Percentiles rank a stretch among this genome's conserved stretches.
Evolutionary conservation across 2,113 vertebrate species (phyloP).

Genomic region (Bothrops jararaca): DNA sequence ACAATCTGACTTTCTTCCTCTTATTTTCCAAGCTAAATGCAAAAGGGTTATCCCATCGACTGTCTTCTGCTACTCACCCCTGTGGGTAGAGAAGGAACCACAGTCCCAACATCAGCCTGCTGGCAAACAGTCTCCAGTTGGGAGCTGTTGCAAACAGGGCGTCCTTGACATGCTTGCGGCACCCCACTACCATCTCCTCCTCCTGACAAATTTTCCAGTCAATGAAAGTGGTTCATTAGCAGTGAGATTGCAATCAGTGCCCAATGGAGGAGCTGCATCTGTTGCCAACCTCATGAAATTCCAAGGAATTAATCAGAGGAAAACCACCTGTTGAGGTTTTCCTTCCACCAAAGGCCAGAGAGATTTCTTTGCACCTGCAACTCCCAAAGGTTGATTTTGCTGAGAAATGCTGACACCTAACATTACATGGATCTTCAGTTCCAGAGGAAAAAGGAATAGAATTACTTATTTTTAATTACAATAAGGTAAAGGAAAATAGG

Average conservation of each 20-base stretch:
- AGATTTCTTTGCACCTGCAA: background rate
- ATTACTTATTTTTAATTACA: background rate
- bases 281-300: constrained; percentile 4
- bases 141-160: background rate
- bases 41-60: background rate
- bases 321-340: background rate
- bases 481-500: background rate
- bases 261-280: constrained; percentile 4
- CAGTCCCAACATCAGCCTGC: background rate
- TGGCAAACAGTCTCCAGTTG: background rate
- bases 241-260: constrained; percentile 15
- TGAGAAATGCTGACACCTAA: background rate
- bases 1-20: background rate
- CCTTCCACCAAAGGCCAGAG: background rate
- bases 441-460: background rate
- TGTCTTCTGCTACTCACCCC: background rate
- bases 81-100: background rate
- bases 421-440: background rate
- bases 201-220: constrained; percentile 8
- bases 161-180: background rate
- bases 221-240: constrained; percentile 10
- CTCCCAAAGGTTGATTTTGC: background rate
- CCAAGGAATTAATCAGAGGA: constrained; percentile 5
- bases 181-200: background rate
- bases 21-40: background rate